Evolutionary conservation across 2,888 invertebrate species (phyloP), one percentile per base, ranked within the genome.

Genomic region (Harpagoxenus sublaevis): DNA sequence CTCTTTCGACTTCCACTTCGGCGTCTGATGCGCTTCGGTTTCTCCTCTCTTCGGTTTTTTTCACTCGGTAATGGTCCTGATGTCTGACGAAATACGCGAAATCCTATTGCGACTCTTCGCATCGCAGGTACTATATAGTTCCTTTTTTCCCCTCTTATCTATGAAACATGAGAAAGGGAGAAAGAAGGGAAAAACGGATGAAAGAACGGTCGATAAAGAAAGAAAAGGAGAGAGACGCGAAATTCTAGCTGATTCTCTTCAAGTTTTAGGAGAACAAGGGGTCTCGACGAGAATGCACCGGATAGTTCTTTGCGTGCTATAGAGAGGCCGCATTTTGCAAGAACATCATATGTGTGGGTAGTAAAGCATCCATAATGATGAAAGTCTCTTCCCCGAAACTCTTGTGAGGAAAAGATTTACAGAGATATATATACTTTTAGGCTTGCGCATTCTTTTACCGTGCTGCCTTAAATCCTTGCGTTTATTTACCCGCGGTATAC

Each of bases 21-120:
- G 83, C 87, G 75, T 68, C 86, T 70, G 83, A 86, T 83, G 81
- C 83, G 65, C 88, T 88, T 84, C 55, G 75, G 66, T 83, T 88
- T 86, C 85, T 89, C 87, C 86, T 90, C 90, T 86, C 88, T 84
- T 86, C 85, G 86, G 88, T 87, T 88, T 89, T 89, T 88, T 87
- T 73, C 78, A 82, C 87, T 87, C 91, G 91, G 91, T 94, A 94
- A 94, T 94, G 94, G 94, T 92, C 93, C 92, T 93, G 94, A 94
- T 93, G 93, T 94, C 93, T 94, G 93, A 93, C 91, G 93, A 93
- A 94, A 94, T 93, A 94, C 93, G 94, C 93, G 92, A 94, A 94
- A 94, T 94, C 94, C 94, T 94, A 94, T 94, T 94, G 93, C 92
- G 92, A 89, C 90, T 84, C 89, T 89, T 86, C 87, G 74, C 89